These are phyloP conservation scores for Apamea monoglypha DNA, from an alignment of 2,888 invertebrate species.

Conservation along the genomic window DNA sequence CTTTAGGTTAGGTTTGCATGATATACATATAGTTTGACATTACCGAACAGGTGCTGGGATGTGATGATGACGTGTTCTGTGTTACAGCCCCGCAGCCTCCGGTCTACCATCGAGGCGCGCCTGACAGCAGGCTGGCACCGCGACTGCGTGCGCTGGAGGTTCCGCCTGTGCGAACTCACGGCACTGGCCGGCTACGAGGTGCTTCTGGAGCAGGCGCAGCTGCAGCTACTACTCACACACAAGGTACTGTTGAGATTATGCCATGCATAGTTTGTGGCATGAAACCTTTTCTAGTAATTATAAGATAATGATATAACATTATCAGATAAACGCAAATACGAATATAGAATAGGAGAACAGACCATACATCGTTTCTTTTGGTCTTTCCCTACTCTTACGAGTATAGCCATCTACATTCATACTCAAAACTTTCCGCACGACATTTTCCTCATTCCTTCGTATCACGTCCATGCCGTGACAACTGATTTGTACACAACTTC, in stretches of 20 bases:
- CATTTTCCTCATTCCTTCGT: too few species aligned
- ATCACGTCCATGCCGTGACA: too few species aligned
- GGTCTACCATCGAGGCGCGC: conserved; percentile 28
- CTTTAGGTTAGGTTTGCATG: neutral
- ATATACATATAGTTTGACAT: too few species aligned
- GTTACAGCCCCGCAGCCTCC: conserved; percentile 67
- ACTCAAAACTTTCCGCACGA: too few species aligned
- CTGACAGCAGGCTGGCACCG: conserved; percentile 77
- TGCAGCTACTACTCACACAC: conserved; percentile 80
- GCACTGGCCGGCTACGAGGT: conserved; percentile 80
- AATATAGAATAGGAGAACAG: too few species aligned
- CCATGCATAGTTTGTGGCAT: neutral
- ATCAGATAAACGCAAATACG: too few species aligned
- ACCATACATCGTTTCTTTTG: too few species aligned
- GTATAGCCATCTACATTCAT: too few species aligned
- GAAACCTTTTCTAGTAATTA: neutral
- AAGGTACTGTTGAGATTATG: conserved; percentile 69
- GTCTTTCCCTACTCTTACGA: too few species aligned
- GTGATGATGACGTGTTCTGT: neutral
- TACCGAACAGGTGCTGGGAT: neutral
- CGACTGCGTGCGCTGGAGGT: conserved; percentile 85
- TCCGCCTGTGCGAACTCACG: conserved; percentile 78
- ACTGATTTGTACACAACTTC: neutral
- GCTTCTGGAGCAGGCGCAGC: conserved; percentile 71
- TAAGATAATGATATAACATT: neutral